Conservation (phyloP, 2,797 vertebrate genomes). For the Crypturellus tataupa region DNA sequence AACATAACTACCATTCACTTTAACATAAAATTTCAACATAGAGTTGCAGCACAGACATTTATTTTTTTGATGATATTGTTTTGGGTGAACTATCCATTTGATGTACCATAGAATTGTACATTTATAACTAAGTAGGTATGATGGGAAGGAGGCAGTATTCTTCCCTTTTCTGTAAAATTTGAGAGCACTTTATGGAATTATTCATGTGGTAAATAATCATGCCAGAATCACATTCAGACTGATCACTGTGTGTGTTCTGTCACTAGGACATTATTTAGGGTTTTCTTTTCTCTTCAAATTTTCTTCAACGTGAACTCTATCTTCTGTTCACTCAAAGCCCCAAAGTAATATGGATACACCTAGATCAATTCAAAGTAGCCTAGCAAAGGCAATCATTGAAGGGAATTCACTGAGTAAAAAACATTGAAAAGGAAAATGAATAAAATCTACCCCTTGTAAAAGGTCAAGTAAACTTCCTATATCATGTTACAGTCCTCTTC, state of each 20-base stretch:
- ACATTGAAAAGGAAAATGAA: not conserved
- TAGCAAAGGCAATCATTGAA: not conserved
- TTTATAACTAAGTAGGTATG: not conserved
- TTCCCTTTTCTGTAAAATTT: not conserved
- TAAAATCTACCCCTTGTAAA: not conserved
- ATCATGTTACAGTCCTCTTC: not conserved
- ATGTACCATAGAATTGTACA: not conserved
- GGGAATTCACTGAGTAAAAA: not conserved
- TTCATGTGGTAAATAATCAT: not conserved
- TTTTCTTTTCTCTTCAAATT: not conserved
- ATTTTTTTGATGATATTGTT: not conserved
- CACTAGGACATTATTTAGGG: not conserved
- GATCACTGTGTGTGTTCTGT: not conserved
- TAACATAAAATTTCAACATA: not conserved
- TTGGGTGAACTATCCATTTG: not conserved
- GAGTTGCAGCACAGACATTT: not conserved
- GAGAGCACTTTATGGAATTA: not conserved
- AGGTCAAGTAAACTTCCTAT: not conserved
- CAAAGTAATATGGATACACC: not conserved
- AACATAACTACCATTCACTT: not conserved
- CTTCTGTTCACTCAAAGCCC: not conserved
- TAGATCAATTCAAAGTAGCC: not conserved
- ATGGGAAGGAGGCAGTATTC: not conserved
- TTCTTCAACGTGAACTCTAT: not conserved
- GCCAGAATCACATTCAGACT: not conserved